Percentiles rank a stretch among this genome's conserved stretches.
These are phyloP conservation scores for Cartodere bifasciata DNA, from an alignment of 2,888 invertebrate species.

Conservation along the genomic window DNA sequence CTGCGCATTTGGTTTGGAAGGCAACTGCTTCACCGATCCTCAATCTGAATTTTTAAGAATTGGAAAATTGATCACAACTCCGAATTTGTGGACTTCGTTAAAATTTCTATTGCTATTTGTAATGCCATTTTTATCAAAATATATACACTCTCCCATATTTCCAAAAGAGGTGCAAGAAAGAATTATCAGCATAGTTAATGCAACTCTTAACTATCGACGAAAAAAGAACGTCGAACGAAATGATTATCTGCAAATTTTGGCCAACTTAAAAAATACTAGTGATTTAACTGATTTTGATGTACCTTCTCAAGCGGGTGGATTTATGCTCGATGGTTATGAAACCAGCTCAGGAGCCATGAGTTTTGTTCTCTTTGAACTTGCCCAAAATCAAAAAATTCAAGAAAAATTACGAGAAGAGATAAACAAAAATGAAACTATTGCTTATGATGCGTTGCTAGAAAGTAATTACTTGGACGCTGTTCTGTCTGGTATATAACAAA, in stretches of 20 bases:
- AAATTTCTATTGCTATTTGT: constrained; percentile 11
- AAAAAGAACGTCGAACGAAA: constrained; percentile 30
- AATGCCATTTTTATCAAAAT: constrained; percentile 10
- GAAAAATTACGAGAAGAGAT: constrained; percentile 34
- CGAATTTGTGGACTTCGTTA: constrained; percentile 8
- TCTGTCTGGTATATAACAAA: constrained; percentile 30
- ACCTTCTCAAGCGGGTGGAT: constrained; percentile 40
- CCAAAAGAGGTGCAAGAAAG: constrained; percentile 22
- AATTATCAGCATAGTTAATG: constrained; percentile 24
- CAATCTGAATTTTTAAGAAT: constrained; percentile 22
- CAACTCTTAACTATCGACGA: constrained; percentile 30
- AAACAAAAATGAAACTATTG: constrained; percentile 30
- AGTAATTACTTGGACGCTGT: constrained; percentile 39
- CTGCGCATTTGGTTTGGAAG: constrained; percentile 36
- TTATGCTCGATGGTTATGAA: constrained; percentile 43
- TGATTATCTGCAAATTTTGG: constrained; percentile 36
- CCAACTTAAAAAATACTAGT: constrained; percentile 22
- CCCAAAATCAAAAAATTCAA: constrained; percentile 35
- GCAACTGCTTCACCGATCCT: constrained; percentile 28
- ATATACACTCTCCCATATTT: constrained; percentile 4
- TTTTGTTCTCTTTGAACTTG: constrained; percentile 37
- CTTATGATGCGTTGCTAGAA: constrained; percentile 36
- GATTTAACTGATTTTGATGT: constrained; percentile 34
- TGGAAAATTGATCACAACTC: constrained; percentile 16
- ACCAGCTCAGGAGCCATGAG: constrained; percentile 39